Base-by-base conservation (phyloP, 2,888 invertebrate species). In the Metalampra italica region DNA sequence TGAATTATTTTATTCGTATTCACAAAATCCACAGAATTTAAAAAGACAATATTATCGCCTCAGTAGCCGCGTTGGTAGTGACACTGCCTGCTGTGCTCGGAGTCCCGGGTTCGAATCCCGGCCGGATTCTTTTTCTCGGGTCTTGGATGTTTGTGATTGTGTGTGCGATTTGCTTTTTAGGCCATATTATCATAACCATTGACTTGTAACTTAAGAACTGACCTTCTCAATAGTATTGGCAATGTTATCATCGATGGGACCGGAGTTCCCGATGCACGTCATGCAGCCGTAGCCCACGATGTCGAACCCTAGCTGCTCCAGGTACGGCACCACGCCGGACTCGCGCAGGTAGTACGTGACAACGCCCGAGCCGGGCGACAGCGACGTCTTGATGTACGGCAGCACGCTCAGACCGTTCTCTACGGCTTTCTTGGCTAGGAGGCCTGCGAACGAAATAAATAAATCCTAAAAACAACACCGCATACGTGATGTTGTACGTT, bases 191-290 rank as follows among this genome's bases (percentile, higher is more conserved):
- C n/a, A n/a, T n/a, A n/a, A n/a, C n/a, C n/a, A n/a, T n/a, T n/a
- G 22, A 3, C 22, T 22, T 5, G 22, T 22, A 3, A 22, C 22
- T 2, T 22, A 22, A 5, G 22, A 22, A 22, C n/a, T 36, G 64
- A 94, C 94, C 90, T 94, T 95, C 73, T 98, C 98, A 56, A 98
- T 97, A 0, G 97, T 97, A 65, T 96, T 95, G 0, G 94, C 94
- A n/a, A 98, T 94, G 62, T 94, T 92, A 45, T 98, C 98, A 47
- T 96, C 95, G 0, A 99, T 92, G 0, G 98, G 98, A 0, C 99
- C 99, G 5, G 97, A 97, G 90, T 99, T 99, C 0, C 99, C 99
- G 62, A 99, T 99, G 75, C 99, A 99, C 0, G 99, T 99, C 98
- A 98, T 99, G 78, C 99, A 99, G 0, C 99, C 99, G 72, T 98